Evolutionary conservation across 2,888 invertebrate genomes (phyloP).

Genomic region (Acanthosepion lycidas): DNA sequence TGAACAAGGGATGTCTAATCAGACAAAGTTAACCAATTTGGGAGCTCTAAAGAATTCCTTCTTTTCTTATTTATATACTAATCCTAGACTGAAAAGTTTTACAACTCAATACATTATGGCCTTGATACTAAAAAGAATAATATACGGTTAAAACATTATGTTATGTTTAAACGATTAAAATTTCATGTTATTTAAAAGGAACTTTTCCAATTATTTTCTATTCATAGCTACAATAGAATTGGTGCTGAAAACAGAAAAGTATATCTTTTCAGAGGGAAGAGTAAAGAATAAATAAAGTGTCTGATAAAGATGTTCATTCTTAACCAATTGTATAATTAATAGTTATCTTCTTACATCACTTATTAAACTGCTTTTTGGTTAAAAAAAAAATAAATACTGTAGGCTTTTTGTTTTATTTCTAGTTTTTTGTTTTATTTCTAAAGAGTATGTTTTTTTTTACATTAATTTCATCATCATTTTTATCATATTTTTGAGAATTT

Average conservation of each 20-base stretch:
- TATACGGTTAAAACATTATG: neutral
- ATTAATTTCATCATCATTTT: neutral
- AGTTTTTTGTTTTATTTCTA: neutral
- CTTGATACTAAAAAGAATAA: neutral
- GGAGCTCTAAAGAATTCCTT: neutral
- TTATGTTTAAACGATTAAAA: neutral
- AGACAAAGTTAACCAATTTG: no score
- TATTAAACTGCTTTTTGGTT: neutral
- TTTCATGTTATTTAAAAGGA: neutral
- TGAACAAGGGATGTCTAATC: no score
- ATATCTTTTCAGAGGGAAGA: neutral
- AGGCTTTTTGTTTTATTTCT: no score
- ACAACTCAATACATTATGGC: neutral
- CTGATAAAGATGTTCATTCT: neutral
- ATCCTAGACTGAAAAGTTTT: neutral
- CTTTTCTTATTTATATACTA: neutral
- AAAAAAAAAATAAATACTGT: neutral
- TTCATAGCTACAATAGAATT: neutral
- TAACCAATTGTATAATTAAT: neutral
- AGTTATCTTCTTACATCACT: no score
- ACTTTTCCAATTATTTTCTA: neutral
- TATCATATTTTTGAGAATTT: neutral
- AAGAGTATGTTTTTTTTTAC: neutral
- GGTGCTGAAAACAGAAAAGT: neutral
- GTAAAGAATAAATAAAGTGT: no score